phyloP scores from a whole-genome alignment of 2,797 vertebrate species.

The Oophaga sylvatica region DNA sequence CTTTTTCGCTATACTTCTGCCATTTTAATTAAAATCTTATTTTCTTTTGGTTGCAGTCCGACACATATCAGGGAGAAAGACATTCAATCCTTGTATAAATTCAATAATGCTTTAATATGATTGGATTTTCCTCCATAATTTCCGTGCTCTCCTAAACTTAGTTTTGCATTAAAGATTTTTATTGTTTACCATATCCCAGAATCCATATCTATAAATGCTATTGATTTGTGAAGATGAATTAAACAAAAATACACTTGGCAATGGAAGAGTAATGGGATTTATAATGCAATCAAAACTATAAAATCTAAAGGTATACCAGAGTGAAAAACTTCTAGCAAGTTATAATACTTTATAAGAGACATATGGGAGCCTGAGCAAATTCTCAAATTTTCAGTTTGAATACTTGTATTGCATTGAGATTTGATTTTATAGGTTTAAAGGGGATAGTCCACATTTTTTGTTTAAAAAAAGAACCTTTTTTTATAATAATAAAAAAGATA shows the following conservation, averaged over 20 bases:
- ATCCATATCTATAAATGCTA: slow-evolving; percentile 44
- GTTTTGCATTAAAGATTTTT: slow-evolving; percentile 37
- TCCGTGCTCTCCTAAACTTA: slow-evolving; percentile 26
- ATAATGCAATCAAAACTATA: slow-evolving; percentile 34
- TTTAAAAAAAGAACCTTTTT: too few relatives aligned
- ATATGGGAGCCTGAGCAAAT: background rate
- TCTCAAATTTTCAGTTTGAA: background rate
- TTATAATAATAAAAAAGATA: too few relatives aligned
- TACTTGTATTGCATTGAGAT: background rate
- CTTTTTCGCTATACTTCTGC: background rate
- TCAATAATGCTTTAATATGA: slow-evolving; percentile 4
- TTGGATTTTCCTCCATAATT: slow-evolving; percentile 28
- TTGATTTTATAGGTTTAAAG: background rate
- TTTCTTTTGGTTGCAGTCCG: slow-evolving; percentile 10
- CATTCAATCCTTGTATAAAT: slow-evolving; percentile 26
- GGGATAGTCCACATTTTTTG: too few relatives aligned
- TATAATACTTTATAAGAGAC: slow-evolving; percentile 5
- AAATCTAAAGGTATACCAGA: slow-evolving; percentile 19
- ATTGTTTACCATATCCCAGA: slow-evolving; percentile 37
- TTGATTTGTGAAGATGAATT: slow-evolving; percentile 26
- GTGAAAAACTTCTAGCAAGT: slow-evolving; percentile 29
- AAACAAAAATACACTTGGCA: slow-evolving; percentile 31
- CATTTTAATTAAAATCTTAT: slow-evolving; percentile 17
- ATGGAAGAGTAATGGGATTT: slow-evolving; percentile 35
- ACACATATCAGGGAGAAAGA: background rate